phyloP scores from a whole-genome alignment of 2,888 invertebrate species.

The Mantis religiosa region DNA sequence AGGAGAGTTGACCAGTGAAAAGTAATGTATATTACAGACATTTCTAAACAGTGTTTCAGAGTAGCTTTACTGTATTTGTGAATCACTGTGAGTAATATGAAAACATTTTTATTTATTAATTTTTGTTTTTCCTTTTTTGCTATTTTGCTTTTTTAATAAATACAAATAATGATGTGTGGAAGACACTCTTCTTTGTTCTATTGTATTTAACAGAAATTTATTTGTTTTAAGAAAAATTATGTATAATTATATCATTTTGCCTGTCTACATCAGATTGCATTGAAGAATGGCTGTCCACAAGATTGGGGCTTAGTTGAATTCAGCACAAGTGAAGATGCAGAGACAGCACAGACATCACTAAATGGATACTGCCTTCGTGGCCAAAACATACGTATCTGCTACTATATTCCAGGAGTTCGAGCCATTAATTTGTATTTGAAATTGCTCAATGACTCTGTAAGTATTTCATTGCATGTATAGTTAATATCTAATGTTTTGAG shows the following conservation, averaged over 20 bases:
- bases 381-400: slow-evolving; percentile 45
- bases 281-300: slow-evolving; percentile 48
- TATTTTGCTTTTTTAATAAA: not conserved
- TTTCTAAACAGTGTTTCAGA: too few relatives aligned
- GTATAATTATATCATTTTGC: not conserved
- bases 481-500: not conserved
- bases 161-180: too few relatives aligned
- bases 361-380: slow-evolving; percentile 43
- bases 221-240: too few relatives aligned
- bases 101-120: too few relatives aligned
- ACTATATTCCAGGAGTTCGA: slow-evolving; percentile 50
- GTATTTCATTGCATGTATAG: slow-evolving; percentile 16
- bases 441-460: slow-evolving; percentile 44
- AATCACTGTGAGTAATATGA: too few relatives aligned
- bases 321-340: slow-evolving; percentile 43
- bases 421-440: slow-evolving; percentile 51
- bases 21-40: too few relatives aligned
- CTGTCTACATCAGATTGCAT: slow-evolving; percentile 44
- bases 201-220: too few relatives aligned
- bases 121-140: too few relatives aligned
- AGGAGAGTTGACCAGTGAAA: too few relatives aligned
- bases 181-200: too few relatives aligned
- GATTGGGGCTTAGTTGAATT: slow-evolving; percentile 53
- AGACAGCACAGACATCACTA: slow-evolving; percentile 41
- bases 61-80: too few relatives aligned